Evolutionary conservation across 1,140 invertebrate species (phyloP).

Genomic region (Heliconius hermathena): DNA sequence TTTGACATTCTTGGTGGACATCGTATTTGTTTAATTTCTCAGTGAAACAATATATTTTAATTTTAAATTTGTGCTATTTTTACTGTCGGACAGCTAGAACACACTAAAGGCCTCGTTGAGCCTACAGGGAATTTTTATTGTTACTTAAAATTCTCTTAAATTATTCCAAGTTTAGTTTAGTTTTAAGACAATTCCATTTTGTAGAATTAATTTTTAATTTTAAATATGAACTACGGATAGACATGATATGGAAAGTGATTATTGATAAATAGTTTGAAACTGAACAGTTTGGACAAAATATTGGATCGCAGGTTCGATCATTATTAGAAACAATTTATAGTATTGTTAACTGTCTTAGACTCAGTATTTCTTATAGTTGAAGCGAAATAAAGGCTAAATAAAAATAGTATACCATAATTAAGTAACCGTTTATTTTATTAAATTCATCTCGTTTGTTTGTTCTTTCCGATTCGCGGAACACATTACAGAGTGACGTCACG

Average conservation of each 20-base stretch:
- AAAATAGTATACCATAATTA: conserved; percentile 15
- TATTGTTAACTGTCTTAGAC: not conserved
- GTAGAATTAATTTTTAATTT: conserved; percentile 7
- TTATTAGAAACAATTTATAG: not conserved
- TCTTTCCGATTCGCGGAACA: conserved; percentile 37
- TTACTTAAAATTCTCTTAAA: conserved; percentile 9
- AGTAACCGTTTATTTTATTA: not conserved
- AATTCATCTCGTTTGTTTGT: conserved; percentile 17
- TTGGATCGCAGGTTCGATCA: conserved; percentile 3
- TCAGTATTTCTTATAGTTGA: conserved; percentile 1
- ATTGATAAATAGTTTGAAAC: not conserved
- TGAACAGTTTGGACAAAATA: conserved; percentile 1
- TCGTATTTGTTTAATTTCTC: not conserved
- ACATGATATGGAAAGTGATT: conserved; percentile 5
- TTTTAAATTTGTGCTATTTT: not conserved
- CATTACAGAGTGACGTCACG: conserved; percentile 49
- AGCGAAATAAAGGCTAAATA: not conserved
- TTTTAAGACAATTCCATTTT: conserved; percentile 9
- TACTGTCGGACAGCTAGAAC: not conserved
- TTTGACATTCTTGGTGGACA: not conserved
- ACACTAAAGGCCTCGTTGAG: conserved; percentile 13
- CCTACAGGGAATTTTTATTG: conserved; percentile 6
- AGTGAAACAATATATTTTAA: not conserved
- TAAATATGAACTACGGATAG: conserved; percentile 8
- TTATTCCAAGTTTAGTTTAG: conserved; percentile 18